Conservation (phyloP, 2,113 vertebrate species). For the Columbina picui region DNA sequence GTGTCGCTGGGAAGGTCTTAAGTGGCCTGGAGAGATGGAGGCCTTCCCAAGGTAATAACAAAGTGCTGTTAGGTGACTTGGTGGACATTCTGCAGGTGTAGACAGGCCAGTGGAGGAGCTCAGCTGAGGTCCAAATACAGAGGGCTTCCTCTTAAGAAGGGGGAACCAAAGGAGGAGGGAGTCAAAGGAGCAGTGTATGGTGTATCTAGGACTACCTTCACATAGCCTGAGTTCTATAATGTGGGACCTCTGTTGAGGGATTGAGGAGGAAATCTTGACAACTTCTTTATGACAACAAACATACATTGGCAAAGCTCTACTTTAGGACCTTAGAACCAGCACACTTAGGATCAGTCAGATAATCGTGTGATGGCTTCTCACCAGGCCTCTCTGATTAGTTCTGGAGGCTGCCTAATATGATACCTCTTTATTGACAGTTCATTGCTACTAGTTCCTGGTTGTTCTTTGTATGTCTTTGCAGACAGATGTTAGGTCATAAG, state of each 20-base stretch:
- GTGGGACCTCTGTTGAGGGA: neutral
- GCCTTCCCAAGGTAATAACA: neutral
- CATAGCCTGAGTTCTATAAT: neutral
- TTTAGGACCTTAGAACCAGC: neutral
- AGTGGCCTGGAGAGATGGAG: neutral
- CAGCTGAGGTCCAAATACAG: neutral
- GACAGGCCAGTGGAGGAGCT: neutral
- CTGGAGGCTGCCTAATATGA: neutral
- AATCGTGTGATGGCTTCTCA: neutral
- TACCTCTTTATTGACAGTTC: neutral
- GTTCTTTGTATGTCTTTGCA: neutral
- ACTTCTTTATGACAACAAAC: neutral
- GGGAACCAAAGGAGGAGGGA: neutral
- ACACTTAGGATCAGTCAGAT: neutral
- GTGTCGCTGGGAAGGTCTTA: fast-evolving
- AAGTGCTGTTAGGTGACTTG: neutral
- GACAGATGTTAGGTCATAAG: neutral
- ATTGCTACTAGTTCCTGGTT: neutral
- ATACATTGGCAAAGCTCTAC: neutral
- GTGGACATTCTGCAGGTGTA: neutral
- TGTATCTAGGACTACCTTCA: neutral
- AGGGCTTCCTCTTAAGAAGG: neutral
- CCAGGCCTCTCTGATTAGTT: neutral
- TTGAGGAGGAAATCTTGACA: neutral
- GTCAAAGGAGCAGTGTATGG: neutral